Evolutionary conservation across 2,797 vertebrate genomes (phyloP).

Genomic region (Decapterus maruadsi): DNA sequence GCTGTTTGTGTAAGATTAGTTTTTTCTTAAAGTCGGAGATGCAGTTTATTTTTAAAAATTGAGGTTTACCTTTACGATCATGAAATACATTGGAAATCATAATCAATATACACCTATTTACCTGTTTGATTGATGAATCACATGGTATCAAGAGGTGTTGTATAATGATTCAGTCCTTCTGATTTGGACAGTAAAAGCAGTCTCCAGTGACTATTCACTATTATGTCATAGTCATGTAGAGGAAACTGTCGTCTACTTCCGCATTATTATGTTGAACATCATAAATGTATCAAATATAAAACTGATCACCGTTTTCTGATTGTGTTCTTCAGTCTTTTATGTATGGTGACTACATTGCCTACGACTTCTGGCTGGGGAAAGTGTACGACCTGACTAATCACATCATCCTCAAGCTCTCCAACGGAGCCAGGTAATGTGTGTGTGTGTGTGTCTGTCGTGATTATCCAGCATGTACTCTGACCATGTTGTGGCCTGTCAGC

Average conservation of each 20-base stretch:
- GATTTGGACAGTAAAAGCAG: too few species aligned
- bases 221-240: neutral
- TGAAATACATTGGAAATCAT: too few species aligned
- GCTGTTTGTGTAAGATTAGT: too few species aligned
- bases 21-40: too few species aligned
- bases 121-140: too few species aligned
- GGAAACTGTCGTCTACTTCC: neutral
- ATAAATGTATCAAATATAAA: conserved; percentile 11
- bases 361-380: conserved; percentile 98
- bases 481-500: conserved; percentile 3
- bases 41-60: too few species aligned
- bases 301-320: neutral
- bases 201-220: too few species aligned
- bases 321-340: conserved; percentile 90
- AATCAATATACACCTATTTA: too few species aligned
- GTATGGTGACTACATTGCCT: conserved; percentile 98
- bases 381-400: conserved; percentile 98
- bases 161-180: too few species aligned
- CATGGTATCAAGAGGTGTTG: too few species aligned
- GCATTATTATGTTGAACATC: neutral
- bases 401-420: conserved; percentile 97
- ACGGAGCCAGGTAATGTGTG: conserved; percentile 92
- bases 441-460: neutral
- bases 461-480: conserved; percentile 5
- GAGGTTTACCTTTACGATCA: too few species aligned